phyloP scores from a whole-genome alignment of 2,888 invertebrate genomes.

The Glomeris marginata region DNA sequence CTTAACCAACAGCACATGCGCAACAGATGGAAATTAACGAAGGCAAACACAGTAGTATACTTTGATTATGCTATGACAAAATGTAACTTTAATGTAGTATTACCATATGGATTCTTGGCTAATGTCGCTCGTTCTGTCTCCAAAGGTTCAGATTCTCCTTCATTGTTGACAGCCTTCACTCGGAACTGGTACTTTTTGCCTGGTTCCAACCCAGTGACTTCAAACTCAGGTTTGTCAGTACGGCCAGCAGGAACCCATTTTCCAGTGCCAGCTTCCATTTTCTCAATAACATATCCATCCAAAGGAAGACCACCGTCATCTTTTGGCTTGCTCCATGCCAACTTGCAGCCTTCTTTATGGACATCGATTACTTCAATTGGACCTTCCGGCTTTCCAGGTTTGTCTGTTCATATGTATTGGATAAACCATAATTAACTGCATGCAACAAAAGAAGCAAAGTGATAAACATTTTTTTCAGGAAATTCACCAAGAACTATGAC shows the following conservation, averaged over 20 bases:
- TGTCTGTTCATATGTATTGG: slow-evolving; percentile 21
- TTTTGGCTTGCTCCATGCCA: slow-evolving; percentile 84
- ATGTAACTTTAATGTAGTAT: slow-evolving; percentile 21
- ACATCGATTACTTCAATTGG: slow-evolving; percentile 77
- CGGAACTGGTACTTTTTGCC: slow-evolving; percentile 98
- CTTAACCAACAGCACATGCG: too few relatives aligned
- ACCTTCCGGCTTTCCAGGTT: slow-evolving; percentile 42
- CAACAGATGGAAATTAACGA: background rate
- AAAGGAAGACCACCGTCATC: slow-evolving; percentile 92
- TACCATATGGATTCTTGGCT: slow-evolving; percentile 97
- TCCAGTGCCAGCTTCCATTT: slow-evolving; percentile 37
- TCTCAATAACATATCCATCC: slow-evolving; percentile 69
- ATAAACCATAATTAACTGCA: slow-evolving; percentile 1
- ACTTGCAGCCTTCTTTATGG: slow-evolving; percentile 78
- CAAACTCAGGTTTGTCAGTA: slow-evolving; percentile 57
- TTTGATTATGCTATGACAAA: too few relatives aligned
- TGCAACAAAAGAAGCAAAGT: too few relatives aligned
- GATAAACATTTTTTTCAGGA: background rate
- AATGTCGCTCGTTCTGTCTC: slow-evolving; percentile 86
- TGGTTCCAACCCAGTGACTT: slow-evolving; percentile 69
- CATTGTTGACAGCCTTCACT: slow-evolving; percentile 93
- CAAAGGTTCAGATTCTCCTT: slow-evolving; percentile 93
- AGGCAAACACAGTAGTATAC: too few relatives aligned
- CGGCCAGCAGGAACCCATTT: slow-evolving; percentile 87
- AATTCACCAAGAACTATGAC: slow-evolving; percentile 54